phyloP scores from a whole-genome alignment of 2,113 vertebrate species.

The Anseranas semipalmata region DNA sequence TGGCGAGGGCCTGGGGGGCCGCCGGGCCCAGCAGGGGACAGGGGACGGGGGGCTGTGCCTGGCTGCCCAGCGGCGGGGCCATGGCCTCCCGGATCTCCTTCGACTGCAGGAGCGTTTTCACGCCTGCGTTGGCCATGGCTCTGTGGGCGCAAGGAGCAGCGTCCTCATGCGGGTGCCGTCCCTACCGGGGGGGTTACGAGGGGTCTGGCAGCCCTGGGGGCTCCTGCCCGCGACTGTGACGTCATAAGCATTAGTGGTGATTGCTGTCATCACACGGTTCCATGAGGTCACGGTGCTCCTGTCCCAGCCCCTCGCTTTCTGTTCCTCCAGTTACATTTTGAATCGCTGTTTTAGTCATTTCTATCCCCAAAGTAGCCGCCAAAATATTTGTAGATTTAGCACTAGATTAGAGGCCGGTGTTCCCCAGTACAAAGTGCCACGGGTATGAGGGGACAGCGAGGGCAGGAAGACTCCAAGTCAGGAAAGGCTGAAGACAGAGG shows the following conservation, averaged over 20 bases:
- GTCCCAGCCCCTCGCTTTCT: neutral
- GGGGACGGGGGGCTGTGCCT: neutral
- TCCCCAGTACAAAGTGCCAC: neutral
- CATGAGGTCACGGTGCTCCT: neutral
- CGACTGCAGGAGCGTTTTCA: neutral
- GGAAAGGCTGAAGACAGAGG: neutral
- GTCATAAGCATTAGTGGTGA: neutral
- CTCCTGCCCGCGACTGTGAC: neutral
- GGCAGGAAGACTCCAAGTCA: neutral
- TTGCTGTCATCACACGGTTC: neutral
- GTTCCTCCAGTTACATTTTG: neutral
- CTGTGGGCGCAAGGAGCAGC: too few relatives aligned
- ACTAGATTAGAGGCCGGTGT: neutral
- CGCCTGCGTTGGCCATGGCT: fast-evolving
- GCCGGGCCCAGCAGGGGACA: neutral
- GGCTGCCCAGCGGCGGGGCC: fast-evolving
- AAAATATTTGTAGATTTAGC: neutral
- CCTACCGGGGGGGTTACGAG: fast-evolving
- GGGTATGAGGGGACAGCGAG: neutral
- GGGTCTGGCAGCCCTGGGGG: neutral
- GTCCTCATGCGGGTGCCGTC: too few relatives aligned
- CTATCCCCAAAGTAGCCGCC: neutral
- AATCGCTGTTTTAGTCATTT: neutral
- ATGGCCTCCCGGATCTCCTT: fast-evolving
- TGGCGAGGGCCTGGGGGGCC: neutral